Conservation (phyloP, 1,140 invertebrate species). For the Grapholita molesta region DNA sequence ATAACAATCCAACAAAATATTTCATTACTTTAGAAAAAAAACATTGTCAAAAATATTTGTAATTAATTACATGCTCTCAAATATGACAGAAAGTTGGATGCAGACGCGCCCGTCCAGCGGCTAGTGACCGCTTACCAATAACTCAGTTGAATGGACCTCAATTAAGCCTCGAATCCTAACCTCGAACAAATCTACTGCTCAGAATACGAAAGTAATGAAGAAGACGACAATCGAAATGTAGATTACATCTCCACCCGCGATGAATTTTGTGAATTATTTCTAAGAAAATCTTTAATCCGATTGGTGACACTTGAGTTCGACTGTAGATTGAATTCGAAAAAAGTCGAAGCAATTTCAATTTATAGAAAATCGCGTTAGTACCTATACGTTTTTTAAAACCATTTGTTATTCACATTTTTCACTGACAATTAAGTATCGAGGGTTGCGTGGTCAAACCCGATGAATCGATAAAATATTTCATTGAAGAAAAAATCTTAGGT, state of each 20-base stretch:
- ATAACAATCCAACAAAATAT: neutral
- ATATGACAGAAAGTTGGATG: conserved; percentile 32
- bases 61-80: conserved; percentile 29
- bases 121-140: conserved; percentile 49
- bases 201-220: conserved; percentile 38
- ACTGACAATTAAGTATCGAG: too few species aligned
- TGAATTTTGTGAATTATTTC: conserved; percentile 37
- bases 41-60: conserved; percentile 21
- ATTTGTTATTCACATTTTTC: too few species aligned
- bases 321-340: neutral
- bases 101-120: conserved; percentile 26
- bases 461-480: too few species aligned
- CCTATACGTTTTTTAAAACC: neutral
- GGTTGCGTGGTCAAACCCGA: too few species aligned
- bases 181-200: conserved; percentile 44
- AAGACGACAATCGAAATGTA: conserved; percentile 40
- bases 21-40: neutral
- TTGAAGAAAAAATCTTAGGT: too few species aligned
- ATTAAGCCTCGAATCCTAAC: conserved; percentile 45
- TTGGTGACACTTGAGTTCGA: conserved; percentile 32
- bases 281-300: conserved; percentile 28
- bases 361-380: neutral
- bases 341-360: neutral
- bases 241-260: conserved; percentile 35
- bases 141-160: conserved; percentile 56